These are phyloP conservation scores for Spheniscus mendiculus DNA, from an alignment of 2,113 vertebrate species.

Conservation along the genomic window DNA sequence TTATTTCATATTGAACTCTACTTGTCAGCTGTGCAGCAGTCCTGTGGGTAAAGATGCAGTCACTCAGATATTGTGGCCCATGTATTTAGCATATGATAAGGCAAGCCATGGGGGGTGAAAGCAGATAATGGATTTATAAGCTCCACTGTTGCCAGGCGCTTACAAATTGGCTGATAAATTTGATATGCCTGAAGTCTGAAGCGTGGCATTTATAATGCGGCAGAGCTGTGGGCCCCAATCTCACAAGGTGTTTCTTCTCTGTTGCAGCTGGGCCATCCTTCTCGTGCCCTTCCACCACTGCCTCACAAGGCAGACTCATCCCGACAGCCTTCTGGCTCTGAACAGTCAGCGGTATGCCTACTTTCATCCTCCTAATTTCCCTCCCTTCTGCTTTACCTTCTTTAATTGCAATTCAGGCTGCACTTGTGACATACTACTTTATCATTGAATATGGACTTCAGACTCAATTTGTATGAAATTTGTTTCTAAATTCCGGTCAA, in stretches of 20 bases:
- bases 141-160: background rate
- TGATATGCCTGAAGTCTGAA: background rate
- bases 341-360: background rate
- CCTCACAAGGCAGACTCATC: background rate
- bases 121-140: background rate
- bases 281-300: background rate
- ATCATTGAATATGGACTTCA: background rate
- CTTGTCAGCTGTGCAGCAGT: background rate
- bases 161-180: background rate
- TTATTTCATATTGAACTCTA: background rate
- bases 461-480: background rate
- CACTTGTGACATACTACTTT: background rate
- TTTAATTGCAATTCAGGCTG: background rate
- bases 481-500: background rate
- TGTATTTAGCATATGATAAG: background rate
- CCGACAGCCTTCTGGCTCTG: background rate
- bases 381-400: background rate
- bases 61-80: background rate
- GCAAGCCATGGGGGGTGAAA: background rate
- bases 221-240: background rate
- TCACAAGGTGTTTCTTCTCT: background rate
- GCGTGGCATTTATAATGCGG: fast-evolving
- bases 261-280: background rate
- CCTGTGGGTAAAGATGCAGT: background rate
- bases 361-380: background rate